These are phyloP conservation scores for Dermochelys coriacea DNA, from an alignment of 2,797 vertebrate species.

Conservation along the genomic window DNA sequence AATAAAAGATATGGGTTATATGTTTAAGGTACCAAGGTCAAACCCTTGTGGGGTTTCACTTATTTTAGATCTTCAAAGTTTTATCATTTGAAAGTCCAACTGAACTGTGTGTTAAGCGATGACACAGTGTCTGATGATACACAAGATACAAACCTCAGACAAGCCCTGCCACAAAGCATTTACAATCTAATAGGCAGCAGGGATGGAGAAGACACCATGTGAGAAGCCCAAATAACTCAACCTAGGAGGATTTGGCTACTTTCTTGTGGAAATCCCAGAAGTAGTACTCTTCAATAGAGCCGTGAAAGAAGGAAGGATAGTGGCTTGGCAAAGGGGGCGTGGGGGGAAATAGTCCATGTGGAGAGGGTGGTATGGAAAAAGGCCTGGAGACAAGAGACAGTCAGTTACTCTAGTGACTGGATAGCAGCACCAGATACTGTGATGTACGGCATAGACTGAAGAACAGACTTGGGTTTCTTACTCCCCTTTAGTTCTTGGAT, in stretches of 20 bases:
- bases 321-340: slow-evolving; percentile 31
- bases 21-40: slow-evolving; percentile 28
- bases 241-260: slow-evolving; percentile 44
- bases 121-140: slow-evolving; percentile 49
- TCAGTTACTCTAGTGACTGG: not conserved
- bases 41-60: slow-evolving; percentile 54
- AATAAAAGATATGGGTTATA: slow-evolving; percentile 43
- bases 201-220: slow-evolving; percentile 27
- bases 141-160: slow-evolving; percentile 38
- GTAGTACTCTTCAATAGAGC: not conserved
- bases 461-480: slow-evolving; percentile 30
- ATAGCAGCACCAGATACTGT: not conserved
- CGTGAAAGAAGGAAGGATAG: slow-evolving; percentile 29
- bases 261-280: slow-evolving; percentile 65
- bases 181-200: slow-evolving; percentile 57
- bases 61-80: slow-evolving; percentile 58
- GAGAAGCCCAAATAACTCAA: slow-evolving; percentile 22
- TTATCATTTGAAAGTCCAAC: slow-evolving; percentile 46
- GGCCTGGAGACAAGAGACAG: slow-evolving; percentile 22
- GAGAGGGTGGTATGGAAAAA: slow-evolving; percentile 29
- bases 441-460: not conserved
- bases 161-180: slow-evolving; percentile 58
- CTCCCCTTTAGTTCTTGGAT: not conserved
- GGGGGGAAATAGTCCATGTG: slow-evolving; percentile 17
- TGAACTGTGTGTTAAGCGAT: slow-evolving; percentile 42